Evolutionary conservation across 2,113 vertebrate species (phyloP).

Genomic region (Cyprinodon brontotheroides): DNA sequence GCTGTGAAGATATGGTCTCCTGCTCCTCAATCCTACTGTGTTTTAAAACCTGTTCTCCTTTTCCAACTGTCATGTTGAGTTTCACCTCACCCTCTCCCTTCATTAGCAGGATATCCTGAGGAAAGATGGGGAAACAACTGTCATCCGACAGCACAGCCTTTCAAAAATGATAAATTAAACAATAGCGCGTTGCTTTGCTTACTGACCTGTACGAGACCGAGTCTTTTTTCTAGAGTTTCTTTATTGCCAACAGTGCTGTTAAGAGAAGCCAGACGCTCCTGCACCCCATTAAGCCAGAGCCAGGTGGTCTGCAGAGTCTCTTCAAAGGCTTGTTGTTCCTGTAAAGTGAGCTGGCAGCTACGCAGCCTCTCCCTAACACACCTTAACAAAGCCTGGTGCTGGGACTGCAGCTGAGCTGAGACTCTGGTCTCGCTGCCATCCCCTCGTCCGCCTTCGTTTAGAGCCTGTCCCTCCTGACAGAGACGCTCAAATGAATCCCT

Average conservation of each 20-base stretch:
- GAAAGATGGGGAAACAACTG: not conserved
- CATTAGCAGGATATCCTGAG: conserved; percentile 91
- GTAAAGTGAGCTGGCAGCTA: conserved; percentile 86
- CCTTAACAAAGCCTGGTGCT: conserved; percentile 87
- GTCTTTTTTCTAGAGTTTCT: conserved; percentile 84
- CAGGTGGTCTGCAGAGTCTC: conserved; percentile 88
- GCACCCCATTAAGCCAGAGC: conserved; percentile 86
- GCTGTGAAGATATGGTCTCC: conserved; percentile 83
- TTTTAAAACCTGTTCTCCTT: conserved; percentile 90
- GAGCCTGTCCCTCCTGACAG: conserved; percentile 86
- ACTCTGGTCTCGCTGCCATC: conserved; percentile 85
- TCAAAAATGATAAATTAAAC: not conserved
- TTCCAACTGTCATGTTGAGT: conserved; percentile 94
- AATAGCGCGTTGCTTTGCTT: not conserved
- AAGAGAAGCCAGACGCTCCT: conserved; percentile 84
- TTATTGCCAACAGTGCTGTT: conserved; percentile 89
- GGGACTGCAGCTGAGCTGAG: conserved; percentile 86
- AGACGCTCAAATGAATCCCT: conserved; percentile 94
- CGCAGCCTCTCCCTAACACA: conserved; percentile 83
- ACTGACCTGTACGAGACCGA: conserved; percentile 89
- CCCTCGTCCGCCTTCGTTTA: conserved; percentile 86
- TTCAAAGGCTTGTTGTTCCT: conserved; percentile 92
- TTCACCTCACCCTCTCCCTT: conserved; percentile 97
- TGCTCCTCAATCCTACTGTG: conserved; percentile 87
- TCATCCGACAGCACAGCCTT: not conserved